Base-by-base conservation (phyloP, 53 echinoderm and acorn worm species). In the Patiria pectinifera region DNA sequence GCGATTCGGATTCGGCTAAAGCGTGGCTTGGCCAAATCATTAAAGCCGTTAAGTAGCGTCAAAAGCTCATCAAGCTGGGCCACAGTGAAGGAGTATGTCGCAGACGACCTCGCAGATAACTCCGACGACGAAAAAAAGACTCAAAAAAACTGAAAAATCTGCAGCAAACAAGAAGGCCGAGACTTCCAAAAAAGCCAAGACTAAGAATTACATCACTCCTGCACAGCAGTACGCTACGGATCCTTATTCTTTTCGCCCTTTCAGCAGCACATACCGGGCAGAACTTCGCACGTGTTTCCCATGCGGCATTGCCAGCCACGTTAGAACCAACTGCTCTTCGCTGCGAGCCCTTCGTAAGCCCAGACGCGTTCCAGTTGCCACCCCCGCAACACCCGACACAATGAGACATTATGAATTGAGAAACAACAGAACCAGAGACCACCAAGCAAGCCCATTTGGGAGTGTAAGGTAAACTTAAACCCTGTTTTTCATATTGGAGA, bases 381-480 rank as follows among this genome's bases (percentile, higher is more conserved):
- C 25, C 61, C 15, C 44, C 47, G 10, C 18, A 78, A 59, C 80
- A 77, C 23, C 48, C 7, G 49, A 6, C 19, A 49, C 49, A 49
- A 6, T 6, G n/a, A n/a, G n/a, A n/a, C n/a, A n/a, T 11, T 78
- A 87, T 74, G 53, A 43, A 77, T 60, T 89, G 89, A 43, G 45
- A 78, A 16, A 11, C 24, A 35, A 1, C 44, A 49, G 53, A 88
- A 18, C 24, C 35, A 19, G 59, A 6, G 4, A 10, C 14, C 2
- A 8, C 46, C 14, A 59, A 62, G 2, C 16, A 26, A 3, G 24
- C 48, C 26, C 59, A 84, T 11, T 22, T 69, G 18, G 92, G 92
- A 80, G 86, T 92, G 4, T 86, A 85, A 86, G 92, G 92, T 92
- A 93, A 82, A 87, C n/a, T 93, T 0, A 87, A 93, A 93, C 43